phyloP scores from a whole-genome alignment of 1,140 invertebrate species.

The Spodoptera litura region DNA sequence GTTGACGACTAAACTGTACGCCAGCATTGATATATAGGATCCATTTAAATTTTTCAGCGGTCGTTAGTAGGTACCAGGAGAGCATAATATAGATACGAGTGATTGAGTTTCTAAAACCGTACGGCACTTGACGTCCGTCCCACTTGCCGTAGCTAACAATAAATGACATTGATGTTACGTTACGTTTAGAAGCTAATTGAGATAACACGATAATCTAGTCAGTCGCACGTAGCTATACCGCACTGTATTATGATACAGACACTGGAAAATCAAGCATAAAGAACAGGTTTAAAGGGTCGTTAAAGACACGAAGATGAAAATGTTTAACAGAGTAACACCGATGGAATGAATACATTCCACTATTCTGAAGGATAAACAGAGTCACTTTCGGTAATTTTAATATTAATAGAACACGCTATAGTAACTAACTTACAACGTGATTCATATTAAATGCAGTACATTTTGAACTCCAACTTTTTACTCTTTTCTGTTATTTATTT shows the following conservation, averaged over 20 bases:
- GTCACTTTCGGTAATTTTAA: not conserved
- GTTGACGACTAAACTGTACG: slow-evolving; percentile 45
- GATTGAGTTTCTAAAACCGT: slow-evolving; percentile 37
- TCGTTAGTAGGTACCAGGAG: slow-evolving; percentile 33
- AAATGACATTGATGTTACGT: slow-evolving; percentile 34
- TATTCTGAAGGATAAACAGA: no score
- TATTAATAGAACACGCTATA: not conserved
- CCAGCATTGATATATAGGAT: slow-evolving; percentile 44
- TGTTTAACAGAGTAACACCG: no score
- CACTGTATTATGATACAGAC: not conserved
- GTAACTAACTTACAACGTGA: no score
- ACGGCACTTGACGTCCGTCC: slow-evolving; percentile 11
- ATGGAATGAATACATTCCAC: no score
- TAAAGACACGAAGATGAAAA: no score
- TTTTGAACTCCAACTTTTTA: no score
- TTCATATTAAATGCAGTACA: no score
- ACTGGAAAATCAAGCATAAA: slow-evolving; percentile 9
- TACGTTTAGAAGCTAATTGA: slow-evolving; percentile 32
- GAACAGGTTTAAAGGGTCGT: no score
- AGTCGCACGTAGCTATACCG: not conserved
- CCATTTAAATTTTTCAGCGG: slow-evolving; percentile 50
- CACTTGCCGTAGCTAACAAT: slow-evolving; percentile 32
- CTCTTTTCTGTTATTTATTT: no score
- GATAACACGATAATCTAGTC: slow-evolving; percentile 29
- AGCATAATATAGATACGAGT: slow-evolving; percentile 1